Evolutionary conservation across 1,140 invertebrate genomes (phyloP).

Genomic region (Anagrus nilaparvatae): DNA sequence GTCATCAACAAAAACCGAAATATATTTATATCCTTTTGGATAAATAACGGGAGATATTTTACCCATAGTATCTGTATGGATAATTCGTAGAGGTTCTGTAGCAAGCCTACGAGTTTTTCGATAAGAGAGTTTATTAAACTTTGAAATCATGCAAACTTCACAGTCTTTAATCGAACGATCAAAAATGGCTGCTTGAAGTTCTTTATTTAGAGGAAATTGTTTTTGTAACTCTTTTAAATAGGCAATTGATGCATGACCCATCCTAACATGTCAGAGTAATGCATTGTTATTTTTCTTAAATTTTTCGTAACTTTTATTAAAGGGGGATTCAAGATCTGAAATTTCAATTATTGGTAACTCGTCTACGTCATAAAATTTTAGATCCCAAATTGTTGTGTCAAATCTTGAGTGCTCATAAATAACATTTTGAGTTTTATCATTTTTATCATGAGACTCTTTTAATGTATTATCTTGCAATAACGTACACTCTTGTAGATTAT

Average conservation of each 20-base stretch:
- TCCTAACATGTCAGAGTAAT: constrained; percentile 15
- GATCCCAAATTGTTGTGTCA: not conserved
- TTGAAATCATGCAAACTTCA: constrained; percentile 7
- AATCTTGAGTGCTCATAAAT: too few relatives aligned
- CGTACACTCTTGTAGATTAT: too few relatives aligned
- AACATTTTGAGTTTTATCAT: too few relatives aligned
- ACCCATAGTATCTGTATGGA: constrained; percentile 4
- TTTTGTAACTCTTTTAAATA: constrained; percentile 14
- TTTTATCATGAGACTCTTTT: too few relatives aligned
- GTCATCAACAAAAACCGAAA: not conserved
- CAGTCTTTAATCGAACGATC: constrained; percentile 13
- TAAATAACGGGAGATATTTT: constrained; percentile 3
- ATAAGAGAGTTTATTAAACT: constrained; percentile 3
- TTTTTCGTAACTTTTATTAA: constrained; percentile 6
- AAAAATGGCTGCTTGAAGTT: constrained; percentile 5
- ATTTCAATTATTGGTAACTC: too few relatives aligned
- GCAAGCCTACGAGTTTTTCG: not conserved
- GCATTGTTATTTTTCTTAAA: constrained; percentile 11
- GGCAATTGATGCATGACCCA: constrained; percentile 15
- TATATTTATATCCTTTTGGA: not conserved
- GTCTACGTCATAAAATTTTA: not conserved
- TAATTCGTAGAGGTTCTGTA: not conserved
- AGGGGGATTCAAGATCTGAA: too few relatives aligned
- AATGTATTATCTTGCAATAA: too few relatives aligned
- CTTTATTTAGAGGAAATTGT: constrained; percentile 12